A percentile compares a stretch with the other conserved stretches of the same genome.
phyloP scores from a whole-genome alignment of 2,888 invertebrate species.

The Galerucella pusilla region DNA sequence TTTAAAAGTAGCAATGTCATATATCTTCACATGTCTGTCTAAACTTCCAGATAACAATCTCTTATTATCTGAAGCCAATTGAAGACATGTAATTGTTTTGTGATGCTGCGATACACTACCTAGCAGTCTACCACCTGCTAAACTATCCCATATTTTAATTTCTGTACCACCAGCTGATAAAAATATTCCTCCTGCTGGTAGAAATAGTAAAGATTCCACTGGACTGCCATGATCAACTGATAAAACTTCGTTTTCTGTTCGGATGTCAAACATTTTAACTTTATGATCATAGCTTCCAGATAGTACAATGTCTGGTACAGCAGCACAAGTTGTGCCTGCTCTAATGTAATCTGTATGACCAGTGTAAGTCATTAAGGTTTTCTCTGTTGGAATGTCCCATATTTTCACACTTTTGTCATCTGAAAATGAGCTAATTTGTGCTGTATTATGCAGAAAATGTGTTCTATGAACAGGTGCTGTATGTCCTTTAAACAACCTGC shows the following conservation, averaged over 20 bases:
- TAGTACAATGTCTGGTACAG: constrained; percentile 79
- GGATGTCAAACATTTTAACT: constrained; percentile 88
- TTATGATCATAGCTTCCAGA: constrained; percentile 92
- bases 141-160: constrained; percentile 93
- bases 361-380: constrained; percentile 72
- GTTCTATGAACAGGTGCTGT: constrained; percentile 83
- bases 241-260: constrained; percentile 76
- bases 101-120: constrained; percentile 91
- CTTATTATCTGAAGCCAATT: constrained; percentile 83
- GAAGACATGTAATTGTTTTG: constrained; percentile 91
- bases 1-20: constrained; percentile 87
- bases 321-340: constrained; percentile 83
- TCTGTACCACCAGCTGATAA: constrained; percentile 84
- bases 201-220: constrained; percentile 87
- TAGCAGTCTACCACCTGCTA: constrained; percentile 87
- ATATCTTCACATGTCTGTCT: constrained; percentile 94
- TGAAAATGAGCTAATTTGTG: constrained; percentile 86
- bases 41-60: constrained; percentile 89
- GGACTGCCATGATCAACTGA: constrained; percentile 89
- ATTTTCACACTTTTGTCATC: constrained; percentile 88
- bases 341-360: constrained; percentile 86
- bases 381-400: constrained; percentile 94
- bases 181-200: constrained; percentile 91
- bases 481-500: constrained; percentile 86
- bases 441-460: constrained; percentile 81